Percentiles rank a stretch among this genome's conserved stretches.
These are phyloP conservation scores for Eira barbara DNA, from an alignment of 2,113 vertebrate genomes.

Conservation along the genomic window DNA sequence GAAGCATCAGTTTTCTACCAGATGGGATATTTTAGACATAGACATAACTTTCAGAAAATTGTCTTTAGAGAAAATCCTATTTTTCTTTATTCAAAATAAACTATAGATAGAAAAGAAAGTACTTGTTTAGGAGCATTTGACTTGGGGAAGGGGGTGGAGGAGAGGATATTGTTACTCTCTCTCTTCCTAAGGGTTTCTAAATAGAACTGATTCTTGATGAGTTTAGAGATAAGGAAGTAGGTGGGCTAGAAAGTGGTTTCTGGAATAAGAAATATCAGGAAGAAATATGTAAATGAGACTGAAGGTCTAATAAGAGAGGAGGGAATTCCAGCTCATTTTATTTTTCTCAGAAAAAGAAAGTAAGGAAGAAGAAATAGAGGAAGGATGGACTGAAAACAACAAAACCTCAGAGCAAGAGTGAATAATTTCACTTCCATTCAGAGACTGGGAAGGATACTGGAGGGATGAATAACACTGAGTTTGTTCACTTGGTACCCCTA, in stretches of 20 bases:
- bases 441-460: not conserved
- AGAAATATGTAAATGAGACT: not conserved
- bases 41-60: not conserved
- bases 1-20: not conserved
- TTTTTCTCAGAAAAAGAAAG: not conserved
- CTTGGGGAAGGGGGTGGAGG: accelerated
- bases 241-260: not conserved
- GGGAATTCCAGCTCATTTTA: not conserved
- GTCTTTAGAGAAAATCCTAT: not conserved
- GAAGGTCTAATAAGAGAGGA: not conserved
- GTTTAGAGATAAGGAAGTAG: not conserved
- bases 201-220: not conserved
- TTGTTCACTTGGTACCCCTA: not conserved
- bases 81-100: slow-evolving; percentile 14
- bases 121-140: not conserved
- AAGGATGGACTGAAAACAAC: not conserved
- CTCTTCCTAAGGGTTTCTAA: not conserved
- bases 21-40: not conserved
- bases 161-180: not conserved
- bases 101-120: not conserved
- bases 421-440: not conserved
- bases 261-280: not conserved
- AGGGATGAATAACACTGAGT: not conserved
- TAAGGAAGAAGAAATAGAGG: not conserved
- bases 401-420: not conserved